phyloP scores from a whole-genome alignment of 1,140 invertebrate genomes.

The Drosophila kurseongensis region DNA sequence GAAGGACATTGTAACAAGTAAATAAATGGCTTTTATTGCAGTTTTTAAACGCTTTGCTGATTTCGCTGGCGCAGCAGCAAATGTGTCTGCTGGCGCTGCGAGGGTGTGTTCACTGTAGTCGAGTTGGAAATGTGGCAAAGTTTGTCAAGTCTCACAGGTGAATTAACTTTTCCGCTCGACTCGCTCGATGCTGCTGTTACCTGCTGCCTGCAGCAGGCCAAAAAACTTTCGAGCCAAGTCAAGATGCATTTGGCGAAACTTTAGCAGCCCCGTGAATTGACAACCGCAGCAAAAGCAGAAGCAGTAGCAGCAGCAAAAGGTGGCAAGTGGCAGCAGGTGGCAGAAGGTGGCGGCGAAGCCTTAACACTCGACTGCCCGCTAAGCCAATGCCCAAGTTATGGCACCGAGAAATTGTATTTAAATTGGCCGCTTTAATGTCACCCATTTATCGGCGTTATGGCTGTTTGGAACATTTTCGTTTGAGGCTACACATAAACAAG shows the following conservation, averaged over 20 bases:
- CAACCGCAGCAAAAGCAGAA: conserved; percentile 56
- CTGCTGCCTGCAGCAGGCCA: conserved; percentile 52
- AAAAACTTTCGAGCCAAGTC: conserved; percentile 68
- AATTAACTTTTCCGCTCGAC: conserved; percentile 78
- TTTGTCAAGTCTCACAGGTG: conserved; percentile 80
- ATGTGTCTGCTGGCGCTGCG: conserved; percentile 48
- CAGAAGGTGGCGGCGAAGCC: conserved; percentile 6
- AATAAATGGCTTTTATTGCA: conserved; percentile 78
- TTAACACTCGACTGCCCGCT: conserved; percentile 65
- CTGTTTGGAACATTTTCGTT: conserved; percentile 18
- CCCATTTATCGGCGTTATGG: conserved; percentile 14
- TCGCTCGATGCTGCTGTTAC: conserved; percentile 40
- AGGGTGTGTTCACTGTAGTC: conserved; percentile 29
- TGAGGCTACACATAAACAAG: not conserved
- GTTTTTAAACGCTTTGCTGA: conserved; percentile 81
- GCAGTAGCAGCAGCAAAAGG: conserved; percentile 6
- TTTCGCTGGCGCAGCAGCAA: conserved; percentile 68
- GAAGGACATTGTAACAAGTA: conserved; percentile 74
- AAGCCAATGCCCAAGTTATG: conserved; percentile 59
- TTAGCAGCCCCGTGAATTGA: conserved; percentile 64
- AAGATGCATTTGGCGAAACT: conserved; percentile 77
- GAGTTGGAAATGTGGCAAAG: conserved; percentile 54
- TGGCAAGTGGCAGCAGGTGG: conserved; percentile 45
- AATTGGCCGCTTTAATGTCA: conserved; percentile 45
- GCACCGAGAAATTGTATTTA: conserved; percentile 58